Base-by-base conservation (phyloP, 2,888 invertebrate genomes). In the Sphaerophoria taeniata region DNA sequence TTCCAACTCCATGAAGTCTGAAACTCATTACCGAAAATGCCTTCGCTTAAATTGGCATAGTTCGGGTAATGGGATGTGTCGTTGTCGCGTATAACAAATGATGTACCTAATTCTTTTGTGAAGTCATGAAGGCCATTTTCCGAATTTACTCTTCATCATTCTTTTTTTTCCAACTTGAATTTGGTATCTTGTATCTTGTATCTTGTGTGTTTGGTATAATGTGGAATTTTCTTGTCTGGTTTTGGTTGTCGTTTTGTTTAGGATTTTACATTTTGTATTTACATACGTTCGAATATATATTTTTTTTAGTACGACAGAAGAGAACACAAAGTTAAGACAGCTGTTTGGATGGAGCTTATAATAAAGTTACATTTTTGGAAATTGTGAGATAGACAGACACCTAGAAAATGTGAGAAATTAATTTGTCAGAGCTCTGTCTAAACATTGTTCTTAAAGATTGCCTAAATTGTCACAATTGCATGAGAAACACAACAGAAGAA, bases 1-100 rank as follows among this genome's bases (percentile, higher is more conserved):
- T 70, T 76, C 60, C 53, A 70, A 55, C 58, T 36, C 61, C 34
- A 70, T 70, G 47, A 43, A 70, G 51, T 34, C 60, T 76, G 60
- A 70, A 70, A 16, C 67, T 70, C 45, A 60, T 61, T 45, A 53
- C 39, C n/a, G 45, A 33, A 43, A 70, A 43, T 53, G 45, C 70
- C 70, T 60, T 34, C 24, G 24, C 70, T 24, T 24, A 43, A 60
- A 76, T 76, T 76, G 69, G 43, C n/a, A 51, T 70, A 43, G 51
- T 61, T 76, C 65, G 47, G 56, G 56, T 61, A 73, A 73, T 61
- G 51, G 43, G 53, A 61, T 73, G 51, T 51, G 51, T 51, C 61
- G 53, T 73, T 53, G 53, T 63, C 67, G 63, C 43, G 56, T 61
- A 24, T 24, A 47, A 65, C 56, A 65, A 74, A 74, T 65, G 74